Conservation (phyloP, 1,140 invertebrate species). For the Tigriopus japonicus region DNA sequence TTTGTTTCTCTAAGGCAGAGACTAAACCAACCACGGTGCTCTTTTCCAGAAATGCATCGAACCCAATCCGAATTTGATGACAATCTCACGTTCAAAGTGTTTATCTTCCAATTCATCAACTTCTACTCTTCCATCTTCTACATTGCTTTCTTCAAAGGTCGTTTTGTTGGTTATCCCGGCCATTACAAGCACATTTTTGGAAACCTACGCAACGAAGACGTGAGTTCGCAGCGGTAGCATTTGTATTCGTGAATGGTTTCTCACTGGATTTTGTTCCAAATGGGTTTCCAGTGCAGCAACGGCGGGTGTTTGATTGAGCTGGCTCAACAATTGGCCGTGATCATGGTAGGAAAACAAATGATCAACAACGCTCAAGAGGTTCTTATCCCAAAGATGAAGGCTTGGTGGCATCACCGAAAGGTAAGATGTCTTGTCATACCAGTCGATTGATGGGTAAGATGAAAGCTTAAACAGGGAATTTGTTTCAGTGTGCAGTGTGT, state of each 20-base stretch:
- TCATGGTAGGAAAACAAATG: slow-evolving; percentile 87
- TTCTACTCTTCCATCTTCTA: slow-evolving; percentile 98
- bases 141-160: slow-evolving; percentile 93
- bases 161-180: slow-evolving; percentile 63
- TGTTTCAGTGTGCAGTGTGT: no score
- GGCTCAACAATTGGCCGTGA: slow-evolving; percentile 80
- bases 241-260: background rate
- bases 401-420: slow-evolving; percentile 33
- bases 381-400: slow-evolving; percentile 42
- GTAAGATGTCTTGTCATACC: slow-evolving; percentile 19
- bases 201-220: slow-evolving; percentile 44
- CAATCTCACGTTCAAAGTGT: slow-evolving; percentile 87
- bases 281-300: slow-evolving; percentile 32
- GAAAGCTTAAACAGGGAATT: no score
- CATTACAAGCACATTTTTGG: slow-evolving; percentile 39
- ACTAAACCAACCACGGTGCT: no score
- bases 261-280: slow-evolving; percentile 17
- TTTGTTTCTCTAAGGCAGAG: no score
- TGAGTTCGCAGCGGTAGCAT: slow-evolving; percentile 24
- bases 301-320: slow-evolving; percentile 82
- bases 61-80: slow-evolving; percentile 97
- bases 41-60: slow-evolving; percentile 51
- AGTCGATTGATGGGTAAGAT: no score
- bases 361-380: slow-evolving; percentile 59
- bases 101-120: slow-evolving; percentile 92